A percentile compares a stretch with the other conserved stretches of the same genome.
These are phyloP conservation scores for Cynodonichthys magdalenae DNA, from an alignment of 2,797 vertebrate genomes.

Conservation along the genomic window DNA sequence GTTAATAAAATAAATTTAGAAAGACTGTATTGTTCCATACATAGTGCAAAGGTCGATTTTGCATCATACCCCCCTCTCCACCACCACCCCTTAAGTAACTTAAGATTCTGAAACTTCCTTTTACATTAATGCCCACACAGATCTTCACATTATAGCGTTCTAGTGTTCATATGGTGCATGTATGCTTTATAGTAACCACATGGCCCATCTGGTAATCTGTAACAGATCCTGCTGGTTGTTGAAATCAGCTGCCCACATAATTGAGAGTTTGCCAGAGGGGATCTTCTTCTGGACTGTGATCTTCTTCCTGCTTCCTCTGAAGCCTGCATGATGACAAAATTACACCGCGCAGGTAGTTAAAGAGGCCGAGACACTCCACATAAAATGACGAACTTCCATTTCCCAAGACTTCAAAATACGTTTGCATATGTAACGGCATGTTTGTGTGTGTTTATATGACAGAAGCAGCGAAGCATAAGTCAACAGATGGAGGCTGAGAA, in stretches of 20 bases:
- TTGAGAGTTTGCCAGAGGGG: constrained; percentile 27
- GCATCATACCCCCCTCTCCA: too few relatives aligned
- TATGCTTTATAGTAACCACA: constrained; percentile 30
- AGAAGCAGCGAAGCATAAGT: constrained; percentile 16
- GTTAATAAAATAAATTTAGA: too few relatives aligned
- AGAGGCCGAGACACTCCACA: constrained; percentile 10
- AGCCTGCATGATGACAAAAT: constrained; percentile 27
- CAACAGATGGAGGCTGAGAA: constrained; percentile 47
- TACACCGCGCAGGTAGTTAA: constrained; percentile 7
- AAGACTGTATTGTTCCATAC: too few relatives aligned
- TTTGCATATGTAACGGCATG: background rate
- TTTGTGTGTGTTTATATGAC: constrained; percentile 20
- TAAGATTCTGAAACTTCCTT: background rate
- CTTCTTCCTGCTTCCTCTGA: constrained; percentile 32
- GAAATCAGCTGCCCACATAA: constrained; percentile 54
- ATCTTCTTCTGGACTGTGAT: constrained; percentile 46
- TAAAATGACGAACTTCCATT: background rate
- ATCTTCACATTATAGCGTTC: background rate
- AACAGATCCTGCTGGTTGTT: constrained; percentile 56
- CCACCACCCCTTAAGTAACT: background rate
- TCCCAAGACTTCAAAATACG: background rate
- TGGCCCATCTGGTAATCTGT: constrained; percentile 57
- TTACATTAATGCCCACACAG: constrained; percentile 6
- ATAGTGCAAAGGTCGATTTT: too few relatives aligned
- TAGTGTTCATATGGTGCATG: constrained; percentile 20